phyloP scores from a whole-genome alignment of 2,888 invertebrate species.

The Isotomurus palustris region DNA sequence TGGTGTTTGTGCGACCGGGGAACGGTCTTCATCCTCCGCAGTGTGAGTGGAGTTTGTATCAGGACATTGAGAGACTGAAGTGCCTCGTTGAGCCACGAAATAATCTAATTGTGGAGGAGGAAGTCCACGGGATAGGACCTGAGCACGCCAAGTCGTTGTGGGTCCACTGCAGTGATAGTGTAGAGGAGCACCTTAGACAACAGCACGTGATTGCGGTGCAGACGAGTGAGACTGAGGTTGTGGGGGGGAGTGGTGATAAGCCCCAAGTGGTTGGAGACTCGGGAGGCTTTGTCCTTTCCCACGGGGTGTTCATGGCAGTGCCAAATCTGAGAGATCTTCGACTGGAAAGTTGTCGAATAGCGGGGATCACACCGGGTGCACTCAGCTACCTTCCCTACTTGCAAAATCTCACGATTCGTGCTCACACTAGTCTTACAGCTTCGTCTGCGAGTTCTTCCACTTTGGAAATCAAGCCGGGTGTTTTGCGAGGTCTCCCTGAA shows the following conservation, averaged over 20 bases:
- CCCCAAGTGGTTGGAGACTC: constrained; percentile 3
- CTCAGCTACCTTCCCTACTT: constrained; percentile 73
- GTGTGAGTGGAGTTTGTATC: constrained; percentile 44
- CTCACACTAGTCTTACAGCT: constrained; percentile 64
- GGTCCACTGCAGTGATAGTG: constrained; percentile 37
- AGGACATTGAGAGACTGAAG: constrained; percentile 42
- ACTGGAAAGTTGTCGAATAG: constrained; percentile 77
- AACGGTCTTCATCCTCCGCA: constrained; percentile 42
- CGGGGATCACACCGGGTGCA: constrained; percentile 74
- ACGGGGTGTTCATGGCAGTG: constrained; percentile 46
- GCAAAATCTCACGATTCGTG: constrained; percentile 71
- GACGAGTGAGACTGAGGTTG: constrained; percentile 9
- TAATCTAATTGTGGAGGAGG: constrained; percentile 44
- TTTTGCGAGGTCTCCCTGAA: constrained; percentile 68
- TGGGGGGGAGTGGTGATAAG: not conserved
- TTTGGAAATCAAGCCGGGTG: constrained; percentile 67
- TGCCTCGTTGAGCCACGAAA: constrained; percentile 41
- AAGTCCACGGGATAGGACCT: constrained; percentile 45
- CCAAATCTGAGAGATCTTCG: constrained; percentile 68
- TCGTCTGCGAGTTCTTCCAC: constrained; percentile 73
- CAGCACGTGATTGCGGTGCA: no score
- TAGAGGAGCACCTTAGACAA: not conserved
- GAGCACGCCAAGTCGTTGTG: constrained; percentile 45
- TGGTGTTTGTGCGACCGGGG: constrained; percentile 29
- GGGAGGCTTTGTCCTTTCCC: constrained; percentile 42